Percentiles rank a stretch among this genome's conserved stretches.
Evolutionary conservation across 2,797 vertebrate genomes (phyloP).

Genomic region (Myotis findleyi): DNA sequence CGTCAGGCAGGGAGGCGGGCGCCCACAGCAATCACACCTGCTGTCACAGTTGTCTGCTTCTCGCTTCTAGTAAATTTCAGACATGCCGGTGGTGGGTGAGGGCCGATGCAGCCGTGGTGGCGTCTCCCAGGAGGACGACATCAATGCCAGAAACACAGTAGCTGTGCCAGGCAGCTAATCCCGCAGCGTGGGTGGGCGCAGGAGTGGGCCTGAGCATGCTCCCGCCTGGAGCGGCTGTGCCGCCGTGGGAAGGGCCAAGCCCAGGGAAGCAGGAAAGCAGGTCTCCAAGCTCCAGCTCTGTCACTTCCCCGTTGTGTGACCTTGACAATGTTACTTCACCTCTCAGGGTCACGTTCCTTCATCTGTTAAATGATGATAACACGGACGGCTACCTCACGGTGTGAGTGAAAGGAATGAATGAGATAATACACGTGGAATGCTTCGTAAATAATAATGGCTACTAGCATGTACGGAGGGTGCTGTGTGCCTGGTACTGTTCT

Average conservation of each 20-base stretch:
- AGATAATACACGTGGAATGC: not conserved
- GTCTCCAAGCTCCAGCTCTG: not conserved
- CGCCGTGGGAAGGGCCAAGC: not conserved
- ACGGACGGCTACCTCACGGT: not conserved
- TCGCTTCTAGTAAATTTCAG: conserved; percentile 68
- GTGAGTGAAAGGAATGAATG: not conserved
- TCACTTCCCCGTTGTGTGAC: not conserved
- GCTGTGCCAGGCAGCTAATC: conserved; percentile 28
- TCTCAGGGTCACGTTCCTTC: not conserved
- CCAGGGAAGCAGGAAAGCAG: not conserved
- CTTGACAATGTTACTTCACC: not conserved
- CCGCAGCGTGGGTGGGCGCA: conserved; percentile 31
- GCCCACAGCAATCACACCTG: conserved; percentile 54
- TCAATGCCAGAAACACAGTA: not conserved
- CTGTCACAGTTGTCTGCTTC: conserved; percentile 62
- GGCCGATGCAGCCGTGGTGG: not conserved
- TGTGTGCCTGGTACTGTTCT: not conserved
- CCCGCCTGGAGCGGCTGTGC: not conserved
- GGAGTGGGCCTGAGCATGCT: not conserved
- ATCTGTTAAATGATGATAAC: not conserved
- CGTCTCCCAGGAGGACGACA: not conserved
- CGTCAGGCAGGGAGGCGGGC: not conserved
- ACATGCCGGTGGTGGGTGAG: conserved; percentile 49
- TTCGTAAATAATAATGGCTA: not conserved
- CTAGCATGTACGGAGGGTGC: not conserved